Evolutionary conservation across 2,797 vertebrate genomes (phyloP), one percentile per base, ranked within the genome.

Genomic region (Chelonia mydas): DNA sequence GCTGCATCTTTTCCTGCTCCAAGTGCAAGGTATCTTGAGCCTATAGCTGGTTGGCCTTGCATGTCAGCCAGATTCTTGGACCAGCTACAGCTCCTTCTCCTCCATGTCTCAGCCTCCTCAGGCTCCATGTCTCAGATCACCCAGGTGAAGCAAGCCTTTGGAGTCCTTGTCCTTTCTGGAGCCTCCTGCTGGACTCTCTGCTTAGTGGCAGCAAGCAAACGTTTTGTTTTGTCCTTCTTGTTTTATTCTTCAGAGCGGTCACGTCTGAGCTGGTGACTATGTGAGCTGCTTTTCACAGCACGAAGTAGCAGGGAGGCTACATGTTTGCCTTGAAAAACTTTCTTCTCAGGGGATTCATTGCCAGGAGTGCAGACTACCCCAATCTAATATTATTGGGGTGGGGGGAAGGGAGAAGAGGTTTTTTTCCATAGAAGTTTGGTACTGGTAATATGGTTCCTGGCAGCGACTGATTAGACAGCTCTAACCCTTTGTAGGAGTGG

Each of bases 171-270:
- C 61, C 1, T 0, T 41, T 49, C 21, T 81, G 68, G 41, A 37
- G 78, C 27, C 1, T 0, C 27, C 84, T 80, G 10, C 17, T 45
- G 87, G 2, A 85, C 28, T 74, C 11, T 9, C 31, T 85, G 76
- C 80, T 72, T 82, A 82, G 84, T 65, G 17, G 19, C 72, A 65
- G 28, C 15, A 83, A 61, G 79, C 49, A 85, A n/a, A 53, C 0
- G 77, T 88, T 88, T 81, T 65, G 92, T 91, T 92, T 90, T 87
- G 82, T 90, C 41, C 72, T 81, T n/a, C n/a, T n/a, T n/a, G n/a
- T n/a, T n/a, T 92, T 87, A 57, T 50, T 95, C 85, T 91, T 94
- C 77, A 82, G 77, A 92, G 82, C 53, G 95, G 50, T 79, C 47
- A 79, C 9, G 89, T 94, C n/a, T 83, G 53, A 31, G 3, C 8